Conservation (phyloP, 2,797 vertebrate species). For the Rhyacichthys aspro region DNA sequence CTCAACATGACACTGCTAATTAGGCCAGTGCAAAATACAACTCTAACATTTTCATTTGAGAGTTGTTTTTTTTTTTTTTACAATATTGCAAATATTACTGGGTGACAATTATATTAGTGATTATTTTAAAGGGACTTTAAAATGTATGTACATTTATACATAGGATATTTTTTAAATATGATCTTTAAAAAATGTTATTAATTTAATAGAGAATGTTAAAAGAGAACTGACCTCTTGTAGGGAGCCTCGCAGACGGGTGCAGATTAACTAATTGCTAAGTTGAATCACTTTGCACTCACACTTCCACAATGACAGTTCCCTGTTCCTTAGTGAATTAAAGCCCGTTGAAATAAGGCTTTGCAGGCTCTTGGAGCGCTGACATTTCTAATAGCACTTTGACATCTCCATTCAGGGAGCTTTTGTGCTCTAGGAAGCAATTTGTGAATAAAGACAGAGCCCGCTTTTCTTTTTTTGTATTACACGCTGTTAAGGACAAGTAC, state of each 20-base stretch:
- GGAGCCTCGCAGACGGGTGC: constrained; percentile 21
- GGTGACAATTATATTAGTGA: too few relatives aligned
- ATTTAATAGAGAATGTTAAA: too few relatives aligned
- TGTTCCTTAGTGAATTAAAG: constrained; percentile 74
- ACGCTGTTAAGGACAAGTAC: constrained; percentile 83
- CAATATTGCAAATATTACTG: not conserved
- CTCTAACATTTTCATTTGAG: constrained; percentile 50
- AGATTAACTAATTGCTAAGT: constrained; percentile 34
- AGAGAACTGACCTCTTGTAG: constrained; percentile 33
- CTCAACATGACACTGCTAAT: constrained; percentile 56
- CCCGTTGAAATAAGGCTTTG: constrained; percentile 72
- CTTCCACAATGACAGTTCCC: constrained; percentile 45
- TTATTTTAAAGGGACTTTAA: too few relatives aligned
- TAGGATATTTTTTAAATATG: too few relatives aligned
- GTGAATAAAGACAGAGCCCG: constrained; percentile 81
- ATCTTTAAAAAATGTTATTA: too few relatives aligned
- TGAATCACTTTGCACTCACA: constrained; percentile 27
- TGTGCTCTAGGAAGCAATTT: constrained; percentile 80
- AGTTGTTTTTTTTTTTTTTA: constrained; percentile 2
- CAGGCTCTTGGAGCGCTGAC: constrained; percentile 70
- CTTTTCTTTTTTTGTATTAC: constrained; percentile 84
- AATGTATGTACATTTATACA: too few relatives aligned
- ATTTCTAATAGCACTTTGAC: constrained; percentile 78
- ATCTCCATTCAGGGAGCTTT: constrained; percentile 80
- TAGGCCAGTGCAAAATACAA: constrained; percentile 30